A percentile compares a stretch with the other conserved stretches of the same genome.
Conservation (phyloP, 2,797 vertebrate species). For the Cyprinella venusta region DNA sequence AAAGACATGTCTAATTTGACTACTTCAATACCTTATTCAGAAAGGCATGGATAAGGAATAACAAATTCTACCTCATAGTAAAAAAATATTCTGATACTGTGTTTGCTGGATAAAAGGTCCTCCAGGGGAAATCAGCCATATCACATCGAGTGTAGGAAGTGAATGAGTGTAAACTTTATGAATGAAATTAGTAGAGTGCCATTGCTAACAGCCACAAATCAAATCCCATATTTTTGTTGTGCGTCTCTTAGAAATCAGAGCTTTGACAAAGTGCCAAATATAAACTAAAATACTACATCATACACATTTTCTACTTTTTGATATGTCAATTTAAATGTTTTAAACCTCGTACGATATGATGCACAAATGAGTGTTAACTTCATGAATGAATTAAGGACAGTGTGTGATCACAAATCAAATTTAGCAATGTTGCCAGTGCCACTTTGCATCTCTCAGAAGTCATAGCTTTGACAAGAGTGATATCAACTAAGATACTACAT, state of each 20-base stretch:
- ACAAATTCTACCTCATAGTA: not conserved
- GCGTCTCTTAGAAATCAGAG: no score
- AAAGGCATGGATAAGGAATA: not conserved
- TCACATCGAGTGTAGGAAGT: not conserved
- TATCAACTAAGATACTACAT: no score
- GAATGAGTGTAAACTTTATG: not conserved
- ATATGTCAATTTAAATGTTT: no score
- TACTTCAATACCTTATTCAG: not conserved
- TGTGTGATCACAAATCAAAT: not conserved
- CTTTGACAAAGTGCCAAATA: no score
- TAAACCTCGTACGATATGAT: no score
- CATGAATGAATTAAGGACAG: not conserved
- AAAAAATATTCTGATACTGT: not conserved
- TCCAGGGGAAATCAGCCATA: not conserved
- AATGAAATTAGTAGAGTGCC: not conserved
- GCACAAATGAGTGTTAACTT: not conserved
- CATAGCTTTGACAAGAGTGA: no score
- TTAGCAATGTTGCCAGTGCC: rapidly evolving
- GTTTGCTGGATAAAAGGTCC: not conserved
- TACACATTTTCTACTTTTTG: no score
- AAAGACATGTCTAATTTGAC: no score
- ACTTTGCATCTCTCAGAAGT: not conserved
- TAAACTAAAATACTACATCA: no score
- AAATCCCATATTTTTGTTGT: no score
- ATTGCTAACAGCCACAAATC: no score